These are phyloP conservation scores for Meteorus colon DNA, from an alignment of 2,888 invertebrate species.

Conservation along the genomic window DNA sequence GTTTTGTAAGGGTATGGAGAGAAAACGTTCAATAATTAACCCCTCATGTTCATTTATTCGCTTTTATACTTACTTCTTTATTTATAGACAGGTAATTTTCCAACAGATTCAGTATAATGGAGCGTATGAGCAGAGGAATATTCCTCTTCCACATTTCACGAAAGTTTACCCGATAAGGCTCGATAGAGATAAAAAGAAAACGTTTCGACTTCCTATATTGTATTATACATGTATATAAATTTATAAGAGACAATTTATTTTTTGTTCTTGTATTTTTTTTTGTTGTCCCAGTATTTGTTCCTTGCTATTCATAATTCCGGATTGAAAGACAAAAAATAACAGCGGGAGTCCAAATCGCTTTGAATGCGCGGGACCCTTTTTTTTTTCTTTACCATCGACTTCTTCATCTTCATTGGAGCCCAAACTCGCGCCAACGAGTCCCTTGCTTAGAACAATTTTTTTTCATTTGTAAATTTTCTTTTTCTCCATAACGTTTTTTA, in stretches of 20 bases:
- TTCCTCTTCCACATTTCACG: too few species aligned
- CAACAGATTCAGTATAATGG: too few species aligned
- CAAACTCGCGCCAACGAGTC: neutral
- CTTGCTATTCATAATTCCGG: too few species aligned
- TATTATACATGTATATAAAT: neutral
- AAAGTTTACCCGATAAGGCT: too few species aligned
- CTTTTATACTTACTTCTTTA: too few species aligned
- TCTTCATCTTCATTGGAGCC: neutral
- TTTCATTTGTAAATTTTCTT: neutral
- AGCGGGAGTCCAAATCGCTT: slow-evolving; percentile 15
- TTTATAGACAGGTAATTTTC: too few species aligned
- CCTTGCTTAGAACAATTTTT: neutral
- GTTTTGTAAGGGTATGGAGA: too few species aligned
- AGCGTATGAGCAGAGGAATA: too few species aligned
- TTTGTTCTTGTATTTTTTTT: neutral
- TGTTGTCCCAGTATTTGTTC: slow-evolving; percentile 6
- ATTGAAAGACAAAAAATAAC: slow-evolving; percentile 28
- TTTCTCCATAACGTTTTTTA: neutral
- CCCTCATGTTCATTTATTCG: too few species aligned
- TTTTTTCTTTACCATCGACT: neutral
- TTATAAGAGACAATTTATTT: neutral
- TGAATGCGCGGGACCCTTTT: too few species aligned
- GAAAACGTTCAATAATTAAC: too few species aligned
- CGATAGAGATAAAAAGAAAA: too few species aligned
- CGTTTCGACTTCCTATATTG: neutral